A percentile compares a stretch with the other conserved stretches of the same genome.
Evolutionary conservation across 35 echinoderm and acorn worm species (phyloP).

Genomic region (Anneissia japonica): DNA sequence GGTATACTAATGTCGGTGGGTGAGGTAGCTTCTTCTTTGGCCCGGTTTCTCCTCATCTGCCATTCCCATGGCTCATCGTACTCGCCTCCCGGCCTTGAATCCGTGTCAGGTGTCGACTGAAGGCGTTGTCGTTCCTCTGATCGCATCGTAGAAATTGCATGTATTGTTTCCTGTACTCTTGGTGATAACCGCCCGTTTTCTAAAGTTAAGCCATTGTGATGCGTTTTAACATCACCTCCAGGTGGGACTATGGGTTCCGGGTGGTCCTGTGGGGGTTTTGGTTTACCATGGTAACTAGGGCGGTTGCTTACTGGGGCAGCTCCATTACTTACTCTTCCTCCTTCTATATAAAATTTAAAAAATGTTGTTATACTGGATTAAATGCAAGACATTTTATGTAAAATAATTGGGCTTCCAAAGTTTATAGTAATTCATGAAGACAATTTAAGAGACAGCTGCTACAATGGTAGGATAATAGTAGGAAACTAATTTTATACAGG

Average conservation of each 20-base stretch:
- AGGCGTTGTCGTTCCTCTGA: neutral
- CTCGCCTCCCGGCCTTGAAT: conserved; percentile 60
- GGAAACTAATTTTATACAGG: too few species aligned
- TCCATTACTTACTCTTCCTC: neutral
- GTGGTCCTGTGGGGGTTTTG: neutral
- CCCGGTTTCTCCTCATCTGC: conserved; percentile 40
- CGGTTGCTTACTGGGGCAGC: neutral
- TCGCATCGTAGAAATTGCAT: neutral
- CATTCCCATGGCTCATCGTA: conserved; percentile 98
- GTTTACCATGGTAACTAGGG: neutral
- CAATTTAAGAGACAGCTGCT: too few species aligned
- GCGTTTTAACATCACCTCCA: neutral
- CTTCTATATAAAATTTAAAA: too few species aligned
- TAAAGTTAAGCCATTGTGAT: neutral
- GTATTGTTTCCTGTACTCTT: neutral
- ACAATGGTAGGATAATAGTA: too few species aligned
- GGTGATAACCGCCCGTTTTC: neutral
- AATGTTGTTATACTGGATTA: too few species aligned
- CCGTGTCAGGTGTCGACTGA: conserved; percentile 77
- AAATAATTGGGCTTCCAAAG: too few species aligned
- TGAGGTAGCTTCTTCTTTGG: conserved; percentile 22
- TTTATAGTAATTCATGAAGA: too few species aligned
- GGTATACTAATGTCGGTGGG: conserved; percentile 5
- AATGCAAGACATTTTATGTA: too few species aligned
- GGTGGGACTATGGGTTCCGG: neutral